Conservation (phyloP, 1,140 invertebrate genomes). For the Phortica variegata region DNA sequence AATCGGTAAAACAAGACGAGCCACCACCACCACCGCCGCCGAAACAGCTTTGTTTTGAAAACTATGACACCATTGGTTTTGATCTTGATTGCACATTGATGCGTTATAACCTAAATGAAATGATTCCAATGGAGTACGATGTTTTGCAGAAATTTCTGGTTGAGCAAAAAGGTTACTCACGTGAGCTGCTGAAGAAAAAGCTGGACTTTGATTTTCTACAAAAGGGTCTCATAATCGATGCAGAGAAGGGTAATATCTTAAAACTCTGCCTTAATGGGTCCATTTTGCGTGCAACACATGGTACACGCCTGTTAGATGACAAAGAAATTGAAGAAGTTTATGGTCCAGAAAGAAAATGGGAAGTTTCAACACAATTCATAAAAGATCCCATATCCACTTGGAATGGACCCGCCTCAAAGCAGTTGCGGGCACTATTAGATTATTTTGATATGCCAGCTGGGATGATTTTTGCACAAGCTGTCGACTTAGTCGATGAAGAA, state of each 20-base stretch:
- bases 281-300: constrained; percentile 70
- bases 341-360: constrained; percentile 64
- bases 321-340: constrained; percentile 66
- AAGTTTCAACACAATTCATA: constrained; percentile 60
- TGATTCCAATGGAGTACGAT: constrained; percentile 67
- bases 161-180: constrained; percentile 63
- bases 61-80: constrained; percentile 80
- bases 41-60: constrained; percentile 61
- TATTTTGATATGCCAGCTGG: constrained; percentile 74
- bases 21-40: too few species aligned
- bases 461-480: constrained; percentile 70
- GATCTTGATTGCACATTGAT: constrained; percentile 77
- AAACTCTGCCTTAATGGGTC: constrained; percentile 64
- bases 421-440: constrained; percentile 70
- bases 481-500: constrained; percentile 67
- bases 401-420: constrained; percentile 63
- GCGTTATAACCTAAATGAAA: constrained; percentile 65
- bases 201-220: constrained; percentile 66
- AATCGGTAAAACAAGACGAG: too few species aligned
- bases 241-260: constrained; percentile 71
- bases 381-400: constrained; percentile 64
- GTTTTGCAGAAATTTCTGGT: constrained; percentile 66
- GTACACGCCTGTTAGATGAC: constrained; percentile 63
- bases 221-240: constrained; percentile 76
- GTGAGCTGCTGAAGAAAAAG: constrained; percentile 59